Evolutionary conservation across 2,797 vertebrate species (phyloP), one percentile per base, ranked within the genome.

Genomic region (Notolabrus celidotus): DNA sequence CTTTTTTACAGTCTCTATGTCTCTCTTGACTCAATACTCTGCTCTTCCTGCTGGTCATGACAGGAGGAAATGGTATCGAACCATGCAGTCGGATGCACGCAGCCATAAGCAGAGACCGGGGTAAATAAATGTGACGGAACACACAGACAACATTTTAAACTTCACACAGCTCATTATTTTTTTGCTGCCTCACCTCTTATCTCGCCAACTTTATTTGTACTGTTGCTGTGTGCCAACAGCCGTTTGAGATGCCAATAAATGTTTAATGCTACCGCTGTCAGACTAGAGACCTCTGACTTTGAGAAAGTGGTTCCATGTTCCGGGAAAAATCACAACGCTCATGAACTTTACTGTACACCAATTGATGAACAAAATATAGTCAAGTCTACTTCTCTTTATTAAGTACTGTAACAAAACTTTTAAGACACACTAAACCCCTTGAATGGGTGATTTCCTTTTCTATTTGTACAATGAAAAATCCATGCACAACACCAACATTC

Each of bases 271-370:
- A 49, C 53, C 45, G 42, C 49, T 71, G 68, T 72, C 59, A 79
- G 75, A 79, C 56, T 45, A 42, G 6, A 75, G 64, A 73, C 76
- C 71, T 79, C 63, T 74, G 71, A 77, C 78, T 62, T 66, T 45
- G 3, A 62, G 65, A 65, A 67, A 53, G 25, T 41, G 31, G 19
- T 14, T 79, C 36, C 4, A 17, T 60, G 36, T 66, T 74, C 22
- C 50, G 38, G 61, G 41, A 29, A 59, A 75, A 53, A 69, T 49
- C 46, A 56, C 49, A 29, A 17, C 16, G 17, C 27, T 55, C 33
- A 47, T 33, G 12, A 67, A 67, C 2, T 10, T 23, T 4, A 2
- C 16, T 23, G 43, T 20, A 54, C 20, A 34, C 34, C 25, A 63
- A 46, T 17, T n/a, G 51, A 67, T 17, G 4, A 54, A 53, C 17